These are phyloP conservation scores for Eptatretus burgeri DNA, from an alignment of 2,113 vertebrate genomes.

Conservation along the genomic window DNA sequence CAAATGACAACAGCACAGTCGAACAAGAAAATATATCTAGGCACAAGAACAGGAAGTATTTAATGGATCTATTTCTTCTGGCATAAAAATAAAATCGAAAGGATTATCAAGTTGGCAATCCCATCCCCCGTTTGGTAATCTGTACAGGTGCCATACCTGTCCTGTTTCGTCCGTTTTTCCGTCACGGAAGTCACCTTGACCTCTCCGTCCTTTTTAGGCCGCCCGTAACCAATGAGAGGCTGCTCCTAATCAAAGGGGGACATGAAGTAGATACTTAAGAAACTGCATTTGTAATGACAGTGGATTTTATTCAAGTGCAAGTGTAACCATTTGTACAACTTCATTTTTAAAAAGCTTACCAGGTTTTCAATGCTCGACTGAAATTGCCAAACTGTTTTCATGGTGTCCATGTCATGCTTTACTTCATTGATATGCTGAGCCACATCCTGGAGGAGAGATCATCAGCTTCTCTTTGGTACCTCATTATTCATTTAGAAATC, in stretches of 20 bases:
- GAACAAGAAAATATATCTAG: constrained; percentile 3
- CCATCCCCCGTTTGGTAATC: too few relatives aligned
- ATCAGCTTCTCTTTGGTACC: too few relatives aligned
- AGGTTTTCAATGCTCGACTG: constrained; percentile 3
- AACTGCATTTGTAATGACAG: too few relatives aligned
- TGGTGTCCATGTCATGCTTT: constrained; percentile 3
- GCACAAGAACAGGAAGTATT: not conserved
- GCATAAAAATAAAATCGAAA: too few relatives aligned
- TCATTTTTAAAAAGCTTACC: not conserved
- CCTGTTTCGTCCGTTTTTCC: constrained; percentile 2
- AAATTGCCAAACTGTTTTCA: not conserved
- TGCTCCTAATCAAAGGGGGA: not conserved
- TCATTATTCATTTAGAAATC: too few relatives aligned
- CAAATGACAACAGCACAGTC: not conserved
- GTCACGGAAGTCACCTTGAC: not conserved
- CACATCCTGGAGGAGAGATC: not conserved
- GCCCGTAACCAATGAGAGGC: not conserved
- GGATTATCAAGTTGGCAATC: too few relatives aligned
- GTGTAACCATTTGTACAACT: too few relatives aligned
- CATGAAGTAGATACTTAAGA: not conserved
- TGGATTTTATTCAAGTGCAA: too few relatives aligned
- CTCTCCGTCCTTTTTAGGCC: not conserved
- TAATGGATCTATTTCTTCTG: too few relatives aligned
- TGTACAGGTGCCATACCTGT: not conserved
- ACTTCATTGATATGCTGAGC: constrained; percentile 4